A percentile compares a stretch with the other conserved stretches of the same genome.
These are phyloP conservation scores for Nyctereutes procyonoides DNA, from an alignment of 2,113 vertebrate species.

Conservation along the genomic window DNA sequence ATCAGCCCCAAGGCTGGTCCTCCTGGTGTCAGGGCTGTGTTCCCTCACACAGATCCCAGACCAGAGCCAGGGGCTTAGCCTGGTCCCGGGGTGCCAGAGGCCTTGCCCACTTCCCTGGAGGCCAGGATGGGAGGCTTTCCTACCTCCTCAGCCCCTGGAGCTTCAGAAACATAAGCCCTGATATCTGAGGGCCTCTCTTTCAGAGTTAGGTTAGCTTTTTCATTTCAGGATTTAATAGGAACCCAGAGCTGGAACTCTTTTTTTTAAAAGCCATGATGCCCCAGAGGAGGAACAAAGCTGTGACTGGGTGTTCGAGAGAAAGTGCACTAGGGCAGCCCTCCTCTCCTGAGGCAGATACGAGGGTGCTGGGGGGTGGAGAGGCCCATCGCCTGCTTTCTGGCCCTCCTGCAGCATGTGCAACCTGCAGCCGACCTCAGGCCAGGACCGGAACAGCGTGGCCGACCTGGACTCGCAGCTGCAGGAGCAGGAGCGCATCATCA, in stretches of 20 bases:
- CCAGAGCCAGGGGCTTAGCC: neutral
- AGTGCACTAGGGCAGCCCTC: neutral
- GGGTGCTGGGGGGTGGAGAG: fast-evolving
- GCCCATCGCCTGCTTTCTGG: slow-evolving; percentile 45
- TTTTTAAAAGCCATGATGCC: neutral
- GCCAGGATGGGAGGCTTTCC: neutral
- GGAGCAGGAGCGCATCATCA: slow-evolving; percentile 97
- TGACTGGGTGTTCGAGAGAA: neutral
- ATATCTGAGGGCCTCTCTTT: neutral
- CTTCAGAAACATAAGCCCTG: neutral
- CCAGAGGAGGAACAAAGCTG: neutral
- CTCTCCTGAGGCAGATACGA: fast-evolving
- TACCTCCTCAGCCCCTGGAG: neutral
- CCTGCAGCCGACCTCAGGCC: slow-evolving; percentile 86
- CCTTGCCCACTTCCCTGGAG: neutral
- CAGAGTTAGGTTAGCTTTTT: neutral
- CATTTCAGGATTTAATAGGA: neutral
- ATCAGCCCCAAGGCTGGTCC: neutral
- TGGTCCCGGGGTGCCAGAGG: neutral
- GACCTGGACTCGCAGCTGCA: slow-evolving; percentile 93
- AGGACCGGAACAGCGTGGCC: slow-evolving; percentile 89
- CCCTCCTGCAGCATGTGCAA: slow-evolving; percentile 91
- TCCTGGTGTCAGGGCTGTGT: neutral
- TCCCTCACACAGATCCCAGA: neutral
- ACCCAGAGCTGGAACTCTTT: neutral